These are phyloP conservation scores for Acanthisitta chloris DNA, from an alignment of 2,113 vertebrate species.

Conservation along the genomic window DNA sequence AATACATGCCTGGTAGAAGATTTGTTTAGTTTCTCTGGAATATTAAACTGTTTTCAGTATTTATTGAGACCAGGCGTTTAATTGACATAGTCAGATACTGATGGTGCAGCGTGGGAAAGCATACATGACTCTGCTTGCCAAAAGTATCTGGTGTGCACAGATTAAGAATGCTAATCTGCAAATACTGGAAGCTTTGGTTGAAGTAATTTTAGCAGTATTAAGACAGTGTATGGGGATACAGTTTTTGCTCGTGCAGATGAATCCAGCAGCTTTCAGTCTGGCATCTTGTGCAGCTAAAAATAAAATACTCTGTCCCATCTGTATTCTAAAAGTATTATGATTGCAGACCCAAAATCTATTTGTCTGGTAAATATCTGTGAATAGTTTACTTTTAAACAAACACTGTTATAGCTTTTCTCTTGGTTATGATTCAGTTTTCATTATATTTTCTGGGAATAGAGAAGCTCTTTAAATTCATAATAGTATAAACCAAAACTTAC, in stretches of 20 bases:
- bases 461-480: neutral
- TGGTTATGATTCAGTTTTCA: neutral
- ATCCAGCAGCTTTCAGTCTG: neutral
- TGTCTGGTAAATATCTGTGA: neutral
- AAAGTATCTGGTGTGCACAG: neutral
- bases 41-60: neutral
- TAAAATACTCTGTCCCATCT: neutral
- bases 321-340: neutral
- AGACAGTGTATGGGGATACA: neutral
- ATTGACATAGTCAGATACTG: neutral
- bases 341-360: neutral
- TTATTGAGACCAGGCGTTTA: neutral
- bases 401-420: neutral
- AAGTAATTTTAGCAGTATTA: neutral
- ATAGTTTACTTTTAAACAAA: neutral
- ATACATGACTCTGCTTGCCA: neutral
- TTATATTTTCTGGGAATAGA: neutral
- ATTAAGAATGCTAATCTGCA: neutral
- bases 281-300: neutral
- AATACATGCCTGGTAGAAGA: neutral
- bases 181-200: neutral
- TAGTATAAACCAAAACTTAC: neutral
- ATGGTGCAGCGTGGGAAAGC: neutral
- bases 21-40: neutral
- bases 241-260: neutral